Base-by-base conservation (phyloP, 1,140 invertebrate species). In the Zaprionus capensis region DNA sequence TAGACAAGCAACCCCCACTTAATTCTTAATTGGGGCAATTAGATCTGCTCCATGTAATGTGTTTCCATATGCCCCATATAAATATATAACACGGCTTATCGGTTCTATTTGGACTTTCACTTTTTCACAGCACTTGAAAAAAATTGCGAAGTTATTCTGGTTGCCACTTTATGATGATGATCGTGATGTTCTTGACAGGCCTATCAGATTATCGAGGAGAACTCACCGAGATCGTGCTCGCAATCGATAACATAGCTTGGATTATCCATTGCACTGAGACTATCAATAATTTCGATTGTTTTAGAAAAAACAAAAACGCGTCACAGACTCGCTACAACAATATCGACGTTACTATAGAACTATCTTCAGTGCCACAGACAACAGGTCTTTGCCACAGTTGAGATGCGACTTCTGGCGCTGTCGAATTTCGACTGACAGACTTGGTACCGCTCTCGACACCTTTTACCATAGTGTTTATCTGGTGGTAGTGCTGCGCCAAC, bases 191-290 rank as follows among this genome's bases (percentile, higher is more conserved):
- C 12, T 14, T 5, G 4, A 20, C 17, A 49, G 20, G 15, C n/a
- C 46, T 51, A 14, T 17, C 5, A 49, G 41, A 46, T 46, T 17
- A 17, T 9, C n/a, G 41, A 24, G 12, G 41, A 24, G 12, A 55
- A 79, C 84, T 91, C 64, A 91, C 90, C 90, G 38, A 74, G 74
- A 58, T 81, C 78, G 15, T 46, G 59, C 9, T 91, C 91, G 34
- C 83, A 78, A 28, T 91, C 82, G 15, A 80, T 74, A 5, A 91
- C 71, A 76, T 87, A 91, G 0, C 57, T 81, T 17, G 68, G 70
- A 79, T 91, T 91, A 78, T 91, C 85, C 90, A 91, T 91, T 55
- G 5, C 46, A 41, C 38, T 51, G 11, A 14, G 15, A 11, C 4
- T 44, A 31, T 58, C 15, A 9, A 15, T 1, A 46, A 17, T 24